These are phyloP conservation scores for Dendrocincla fuliginosa DNA, from an alignment of 2,797 vertebrate genomes.

Conservation along the genomic window DNA sequence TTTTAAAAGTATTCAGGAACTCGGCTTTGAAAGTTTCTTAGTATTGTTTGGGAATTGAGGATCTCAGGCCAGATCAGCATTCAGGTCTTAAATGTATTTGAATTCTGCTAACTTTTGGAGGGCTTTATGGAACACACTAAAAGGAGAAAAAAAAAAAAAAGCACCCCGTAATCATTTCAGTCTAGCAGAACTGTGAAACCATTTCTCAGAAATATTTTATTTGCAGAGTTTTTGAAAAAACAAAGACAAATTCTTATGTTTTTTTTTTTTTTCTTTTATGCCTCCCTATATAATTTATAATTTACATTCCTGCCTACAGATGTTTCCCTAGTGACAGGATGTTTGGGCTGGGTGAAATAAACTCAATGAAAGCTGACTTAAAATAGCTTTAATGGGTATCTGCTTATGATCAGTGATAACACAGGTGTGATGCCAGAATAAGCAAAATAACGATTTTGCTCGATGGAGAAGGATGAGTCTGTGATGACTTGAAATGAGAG, in stretches of 20 bases:
- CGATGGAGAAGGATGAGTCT: neutral
- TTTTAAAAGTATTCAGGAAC: neutral
- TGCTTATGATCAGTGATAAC: neutral
- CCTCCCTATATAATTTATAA: neutral
- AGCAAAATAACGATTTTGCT: neutral
- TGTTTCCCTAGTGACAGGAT: conserved; percentile 51
- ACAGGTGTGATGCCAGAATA: neutral
- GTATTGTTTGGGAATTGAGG: neutral
- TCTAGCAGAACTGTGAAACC: neutral
- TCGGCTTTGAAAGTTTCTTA: neutral
- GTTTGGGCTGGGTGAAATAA: neutral
- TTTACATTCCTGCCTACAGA: conserved; percentile 37
- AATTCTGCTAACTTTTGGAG: neutral
- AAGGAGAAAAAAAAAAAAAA: neutral
- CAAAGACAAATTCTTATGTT: neutral
- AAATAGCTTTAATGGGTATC: neutral
- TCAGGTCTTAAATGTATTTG: neutral
- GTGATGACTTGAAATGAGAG: neutral
- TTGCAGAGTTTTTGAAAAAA: neutral
- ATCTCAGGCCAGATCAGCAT: neutral
- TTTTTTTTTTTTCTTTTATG: neutral
- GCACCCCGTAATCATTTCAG: neutral
- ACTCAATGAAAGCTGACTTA: neutral
- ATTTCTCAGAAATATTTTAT: neutral
- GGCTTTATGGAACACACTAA: neutral